Evolutionary conservation across 2,113 vertebrate species (phyloP).

Genomic region (Antechinus stuartii): DNA sequence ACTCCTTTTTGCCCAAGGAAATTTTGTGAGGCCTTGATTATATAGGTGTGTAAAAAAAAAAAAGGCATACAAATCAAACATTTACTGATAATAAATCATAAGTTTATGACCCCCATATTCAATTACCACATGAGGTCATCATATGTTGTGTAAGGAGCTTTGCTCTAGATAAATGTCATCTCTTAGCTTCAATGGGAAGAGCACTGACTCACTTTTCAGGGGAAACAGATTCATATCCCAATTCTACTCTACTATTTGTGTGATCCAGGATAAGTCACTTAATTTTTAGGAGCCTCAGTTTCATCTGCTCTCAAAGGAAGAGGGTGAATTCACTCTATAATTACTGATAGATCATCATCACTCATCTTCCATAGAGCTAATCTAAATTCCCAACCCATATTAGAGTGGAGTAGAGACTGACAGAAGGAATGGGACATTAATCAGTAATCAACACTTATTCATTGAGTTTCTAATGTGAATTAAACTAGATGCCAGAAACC

Average conservation of each 20-base stretch:
- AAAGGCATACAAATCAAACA: too few relatives aligned
- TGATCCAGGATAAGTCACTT: neutral
- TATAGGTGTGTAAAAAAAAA: too few relatives aligned
- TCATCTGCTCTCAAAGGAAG: neutral
- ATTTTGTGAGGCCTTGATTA: too few relatives aligned
- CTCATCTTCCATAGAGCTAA: neutral
- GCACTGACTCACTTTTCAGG: neutral
- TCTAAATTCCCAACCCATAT: neutral
- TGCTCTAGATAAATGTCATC: neutral
- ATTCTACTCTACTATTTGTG: neutral
- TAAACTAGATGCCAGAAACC: neutral
- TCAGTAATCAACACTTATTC: neutral
- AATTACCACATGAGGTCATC: too few relatives aligned
- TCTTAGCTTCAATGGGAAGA: neutral
- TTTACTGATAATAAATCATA: too few relatives aligned
- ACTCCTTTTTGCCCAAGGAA: too few relatives aligned
- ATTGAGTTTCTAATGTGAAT: neutral
- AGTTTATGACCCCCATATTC: too few relatives aligned
- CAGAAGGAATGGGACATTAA: neutral
- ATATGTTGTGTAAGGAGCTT: too few relatives aligned
- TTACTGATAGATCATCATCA: neutral
- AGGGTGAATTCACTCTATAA: neutral
- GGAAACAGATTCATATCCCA: neutral
- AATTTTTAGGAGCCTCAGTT: neutral
- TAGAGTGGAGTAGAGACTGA: neutral